phyloP scores from a whole-genome alignment of 2,888 invertebrate species.

The Hirtodrosophila histrioides region DNA sequence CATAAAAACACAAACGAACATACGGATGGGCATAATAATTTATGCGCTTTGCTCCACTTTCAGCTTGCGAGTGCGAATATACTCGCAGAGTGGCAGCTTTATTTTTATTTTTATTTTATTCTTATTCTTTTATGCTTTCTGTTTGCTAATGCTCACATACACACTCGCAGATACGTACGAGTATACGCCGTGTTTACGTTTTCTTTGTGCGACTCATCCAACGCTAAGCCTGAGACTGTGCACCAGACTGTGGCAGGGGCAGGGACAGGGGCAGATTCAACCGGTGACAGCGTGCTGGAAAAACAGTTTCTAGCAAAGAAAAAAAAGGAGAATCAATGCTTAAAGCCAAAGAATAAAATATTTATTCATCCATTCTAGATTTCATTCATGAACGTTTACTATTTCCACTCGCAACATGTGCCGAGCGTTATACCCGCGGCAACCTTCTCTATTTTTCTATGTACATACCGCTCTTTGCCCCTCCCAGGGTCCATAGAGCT shows the following conservation, averaged over 20 bases:
- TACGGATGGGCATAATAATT: slow-evolving; percentile 63
- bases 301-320: slow-evolving; percentile 29
- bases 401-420: slow-evolving; percentile 50
- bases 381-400: slow-evolving; percentile 63
- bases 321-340: slow-evolving; percentile 48
- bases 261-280: slow-evolving; percentile 22
- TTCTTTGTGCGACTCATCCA: slow-evolving; percentile 55
- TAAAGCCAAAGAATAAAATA: slow-evolving; percentile 76
- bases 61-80: slow-evolving; percentile 29
- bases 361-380: slow-evolving; percentile 76
- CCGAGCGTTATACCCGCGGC: slow-evolving; percentile 41
- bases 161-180: too few species aligned
- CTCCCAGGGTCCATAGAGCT: neutral
- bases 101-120: slow-evolving; percentile 66
- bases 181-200: slow-evolving; percentile 61
- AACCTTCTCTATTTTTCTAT: slow-evolving; percentile 37
- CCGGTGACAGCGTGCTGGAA: slow-evolving; percentile 27
- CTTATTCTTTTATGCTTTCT: slow-evolving; percentile 59
- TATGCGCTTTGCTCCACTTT: slow-evolving; percentile 57
- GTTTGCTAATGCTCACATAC: slow-evolving; percentile 38
- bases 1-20: slow-evolving; percentile 63
- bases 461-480: slow-evolving; percentile 12
- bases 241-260: slow-evolving; percentile 7
- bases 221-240: slow-evolving; percentile 23
- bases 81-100: slow-evolving; percentile 39